phyloP scores from a whole-genome alignment of 2,888 invertebrate genomes.

The Blomia tropicalis region DNA sequence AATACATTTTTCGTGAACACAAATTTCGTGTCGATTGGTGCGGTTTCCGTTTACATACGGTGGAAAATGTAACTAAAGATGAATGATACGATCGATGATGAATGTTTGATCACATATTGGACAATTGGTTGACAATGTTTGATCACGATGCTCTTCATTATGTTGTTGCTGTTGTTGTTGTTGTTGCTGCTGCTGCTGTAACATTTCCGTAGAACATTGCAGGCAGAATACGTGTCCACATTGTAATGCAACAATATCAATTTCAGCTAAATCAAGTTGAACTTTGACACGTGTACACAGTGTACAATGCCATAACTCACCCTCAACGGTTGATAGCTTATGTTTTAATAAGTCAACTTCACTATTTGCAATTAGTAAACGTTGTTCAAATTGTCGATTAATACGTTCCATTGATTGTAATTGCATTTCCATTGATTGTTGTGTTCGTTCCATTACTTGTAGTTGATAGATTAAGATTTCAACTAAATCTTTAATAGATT shows the following conservation, averaged over 20 bases:
- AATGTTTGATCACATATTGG: too few relatives aligned
- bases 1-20: slow-evolving; percentile 59
- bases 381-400: background rate
- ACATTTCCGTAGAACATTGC: background rate
- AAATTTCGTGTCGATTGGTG: slow-evolving; percentile 75
- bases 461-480: slow-evolving; percentile 7
- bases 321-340: background rate
- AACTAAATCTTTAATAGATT: background rate
- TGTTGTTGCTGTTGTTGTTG: background rate
- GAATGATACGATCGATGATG: too few relatives aligned
- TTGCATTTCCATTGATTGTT: background rate
- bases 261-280: background rate
- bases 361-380: background rate
- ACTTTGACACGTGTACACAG: background rate
- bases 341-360: background rate
- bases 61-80: too few relatives aligned
- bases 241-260: slow-evolving; percentile 28
- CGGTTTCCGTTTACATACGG: too few relatives aligned
- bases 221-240: slow-evolving; percentile 29
- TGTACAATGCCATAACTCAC: background rate
- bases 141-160: background rate
- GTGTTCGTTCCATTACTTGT: background rate
- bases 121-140: background rate
- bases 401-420: background rate
- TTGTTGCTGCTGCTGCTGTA: background rate